Evolutionary conservation across 1,140 invertebrate genomes (phyloP).

Genomic region (Panagrolaimus sp.): DNA sequence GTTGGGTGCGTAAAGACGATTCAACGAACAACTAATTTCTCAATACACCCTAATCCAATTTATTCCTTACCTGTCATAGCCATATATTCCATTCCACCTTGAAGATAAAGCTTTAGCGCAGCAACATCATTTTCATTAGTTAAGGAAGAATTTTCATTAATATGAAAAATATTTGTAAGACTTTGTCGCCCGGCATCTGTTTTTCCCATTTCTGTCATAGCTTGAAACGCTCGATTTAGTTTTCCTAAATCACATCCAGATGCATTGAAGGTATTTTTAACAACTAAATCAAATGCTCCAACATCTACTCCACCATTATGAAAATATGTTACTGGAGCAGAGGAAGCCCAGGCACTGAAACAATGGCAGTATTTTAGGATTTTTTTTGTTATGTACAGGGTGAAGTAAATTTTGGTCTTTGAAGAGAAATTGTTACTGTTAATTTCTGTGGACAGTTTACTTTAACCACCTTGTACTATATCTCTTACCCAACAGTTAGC

Average conservation of each 20-base stretch:
- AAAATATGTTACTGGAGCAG: slow-evolving; percentile 4
- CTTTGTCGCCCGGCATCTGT: neutral
- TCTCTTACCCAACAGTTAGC: slow-evolving; percentile 68
- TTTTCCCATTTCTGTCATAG: neutral
- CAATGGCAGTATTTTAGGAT: neutral
- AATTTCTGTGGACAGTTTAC: too few species aligned
- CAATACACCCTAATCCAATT: too few species aligned
- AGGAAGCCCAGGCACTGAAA: slow-evolving; percentile 12
- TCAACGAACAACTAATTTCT: too few species aligned
- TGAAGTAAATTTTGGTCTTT: too few species aligned
- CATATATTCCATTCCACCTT: slow-evolving; percentile 15
- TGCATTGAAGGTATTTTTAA: neutral
- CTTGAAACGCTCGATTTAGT: neutral
- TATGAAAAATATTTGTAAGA: slow-evolving; percentile 4
- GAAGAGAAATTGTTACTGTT: too few species aligned
- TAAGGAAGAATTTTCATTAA: neutral
- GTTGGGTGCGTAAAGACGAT: too few species aligned
- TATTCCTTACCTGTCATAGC: too few species aligned
- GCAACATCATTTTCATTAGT: neutral
- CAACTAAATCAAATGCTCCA: neutral
- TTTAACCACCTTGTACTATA: too few species aligned
- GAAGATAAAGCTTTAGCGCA: slow-evolving; percentile 5
- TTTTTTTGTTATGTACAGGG: too few species aligned
- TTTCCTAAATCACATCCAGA: neutral
- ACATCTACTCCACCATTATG: neutral